phyloP scores from a whole-genome alignment of 2,888 invertebrate genomes.

The Orthonevra nobilis region DNA sequence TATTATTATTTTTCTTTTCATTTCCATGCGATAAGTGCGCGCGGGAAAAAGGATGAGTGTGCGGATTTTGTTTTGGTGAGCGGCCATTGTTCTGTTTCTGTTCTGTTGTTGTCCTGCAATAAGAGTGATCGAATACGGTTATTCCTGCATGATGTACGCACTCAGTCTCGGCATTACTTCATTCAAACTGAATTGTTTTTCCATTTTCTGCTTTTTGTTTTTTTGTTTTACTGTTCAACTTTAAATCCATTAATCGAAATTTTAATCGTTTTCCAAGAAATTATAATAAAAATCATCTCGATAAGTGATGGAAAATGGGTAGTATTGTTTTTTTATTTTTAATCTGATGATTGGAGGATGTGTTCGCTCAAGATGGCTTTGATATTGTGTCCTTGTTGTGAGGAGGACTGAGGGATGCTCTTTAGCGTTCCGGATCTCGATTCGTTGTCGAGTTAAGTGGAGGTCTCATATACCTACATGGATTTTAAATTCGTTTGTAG shows the following conservation, averaged over 20 bases:
- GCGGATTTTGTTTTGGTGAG: conserved; percentile 14
- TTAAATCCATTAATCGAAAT: conserved; percentile 67
- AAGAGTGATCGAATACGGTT: not conserved
- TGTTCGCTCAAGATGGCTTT: too few relatives aligned
- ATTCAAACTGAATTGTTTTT: conserved; percentile 56
- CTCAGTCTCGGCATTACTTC: conserved; percentile 53
- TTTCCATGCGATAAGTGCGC: not conserved
- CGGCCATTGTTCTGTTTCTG: conserved; percentile 22
- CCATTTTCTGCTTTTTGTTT: conserved; percentile 6
- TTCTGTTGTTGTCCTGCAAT: conserved; percentile 2
- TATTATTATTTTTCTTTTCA: conserved; percentile 11
- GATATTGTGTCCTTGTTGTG: too few relatives aligned
- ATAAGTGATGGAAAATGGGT: conserved; percentile 18
- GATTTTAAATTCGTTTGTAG: too few relatives aligned
- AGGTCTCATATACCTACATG: too few relatives aligned
- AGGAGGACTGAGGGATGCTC: too few relatives aligned
- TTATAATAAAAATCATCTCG: conserved; percentile 42
- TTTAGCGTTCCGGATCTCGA: too few relatives aligned
- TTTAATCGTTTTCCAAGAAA: conserved; percentile 61
- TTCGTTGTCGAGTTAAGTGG: too few relatives aligned
- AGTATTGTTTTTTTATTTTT: too few relatives aligned
- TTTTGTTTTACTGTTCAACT: conserved; percentile 19
- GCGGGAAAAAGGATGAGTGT: conserved; percentile 23
- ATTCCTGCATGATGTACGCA: conserved; percentile 44
- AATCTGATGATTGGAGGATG: too few relatives aligned